Evolutionary conservation across 2,113 vertebrate species (phyloP).

Genomic region (Zeus faber): DNA sequence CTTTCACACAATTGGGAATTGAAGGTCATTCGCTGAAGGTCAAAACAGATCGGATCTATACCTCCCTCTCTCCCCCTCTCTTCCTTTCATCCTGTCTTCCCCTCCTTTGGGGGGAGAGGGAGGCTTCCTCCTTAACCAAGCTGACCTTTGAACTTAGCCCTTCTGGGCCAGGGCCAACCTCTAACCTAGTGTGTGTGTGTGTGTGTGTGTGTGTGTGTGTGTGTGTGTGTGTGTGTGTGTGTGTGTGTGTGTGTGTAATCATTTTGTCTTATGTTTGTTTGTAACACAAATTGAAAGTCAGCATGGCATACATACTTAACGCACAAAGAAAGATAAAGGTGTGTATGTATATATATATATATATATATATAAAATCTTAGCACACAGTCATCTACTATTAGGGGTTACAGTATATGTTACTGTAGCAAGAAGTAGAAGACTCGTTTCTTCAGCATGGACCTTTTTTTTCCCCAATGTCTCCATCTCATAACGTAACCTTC

Average conservation of each 20-base stretch:
- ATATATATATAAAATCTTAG: too few species aligned
- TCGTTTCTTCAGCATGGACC: too few species aligned
- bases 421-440: too few species aligned
- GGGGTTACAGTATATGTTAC: too few species aligned
- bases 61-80: background rate
- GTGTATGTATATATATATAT: too few species aligned
- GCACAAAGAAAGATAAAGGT: too few species aligned
- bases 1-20: conserved; percentile 31
- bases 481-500: too few species aligned
- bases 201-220: conserved; percentile 10
- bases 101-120: conserved; percentile 16
- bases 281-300: too few species aligned
- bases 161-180: background rate
- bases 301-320: too few species aligned
- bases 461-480: too few species aligned
- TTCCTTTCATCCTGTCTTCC: conserved; percentile 6
- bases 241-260: background rate
- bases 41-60: conserved; percentile 4
- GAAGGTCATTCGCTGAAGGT: conserved; percentile 28
- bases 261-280: background rate
- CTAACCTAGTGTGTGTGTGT: conserved; percentile 2
- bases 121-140: background rate
- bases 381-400: too few species aligned
- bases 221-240: conserved; percentile 7
- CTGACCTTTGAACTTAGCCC: conserved; percentile 36